Conservation (phyloP, 37 sponge, comb jelly and placozoan genomes). For the Cliona cf. orientalis region DNA sequence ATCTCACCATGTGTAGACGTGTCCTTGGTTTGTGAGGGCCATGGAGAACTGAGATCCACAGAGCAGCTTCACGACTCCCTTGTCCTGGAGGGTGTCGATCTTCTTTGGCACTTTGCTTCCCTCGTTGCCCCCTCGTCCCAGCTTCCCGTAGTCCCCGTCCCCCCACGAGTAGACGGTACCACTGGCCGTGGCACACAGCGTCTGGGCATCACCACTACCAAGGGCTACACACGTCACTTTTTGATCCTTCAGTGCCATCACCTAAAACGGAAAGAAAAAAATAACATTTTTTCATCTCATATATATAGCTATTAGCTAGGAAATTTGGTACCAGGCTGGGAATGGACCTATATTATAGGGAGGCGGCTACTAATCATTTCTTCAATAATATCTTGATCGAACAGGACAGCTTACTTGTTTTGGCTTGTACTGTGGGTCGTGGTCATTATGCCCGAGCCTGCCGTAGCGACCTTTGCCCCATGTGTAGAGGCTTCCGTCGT, state of each 20-base stretch:
- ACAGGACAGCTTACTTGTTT: conserved; percentile 68
- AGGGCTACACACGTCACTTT: conserved; percentile 78
- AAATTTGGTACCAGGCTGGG: neutral
- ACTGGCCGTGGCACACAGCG: conserved; percentile 69
- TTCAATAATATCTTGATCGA: no score
- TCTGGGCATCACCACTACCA: conserved; percentile 98
- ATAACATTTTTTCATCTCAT: neutral
- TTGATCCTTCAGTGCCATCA: conserved; percentile 75
- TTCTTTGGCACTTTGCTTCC: conserved; percentile 90
- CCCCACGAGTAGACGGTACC: conserved; percentile 93
- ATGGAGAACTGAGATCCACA: conserved; percentile 99
- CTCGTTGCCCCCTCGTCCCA: conserved; percentile 94
- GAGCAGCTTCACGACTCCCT: conserved; percentile 71
- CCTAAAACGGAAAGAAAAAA: conserved; percentile 23
- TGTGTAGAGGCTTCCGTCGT: conserved; percentile 86
- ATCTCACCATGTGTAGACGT: conserved; percentile 93
- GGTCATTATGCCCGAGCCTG: conserved; percentile 93
- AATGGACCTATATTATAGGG: neutral
- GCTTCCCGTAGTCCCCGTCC: conserved; percentile 98
- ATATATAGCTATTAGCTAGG: neutral
- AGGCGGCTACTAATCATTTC: no score
- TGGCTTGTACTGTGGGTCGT: conserved; percentile 88
- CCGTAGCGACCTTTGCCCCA: conserved; percentile 99
- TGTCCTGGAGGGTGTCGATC: conserved; percentile 71
- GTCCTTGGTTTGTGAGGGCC: conserved; percentile 82